These are phyloP conservation scores for Pocota personata DNA, from an alignment of 2,888 invertebrate genomes.

Conservation along the genomic window DNA sequence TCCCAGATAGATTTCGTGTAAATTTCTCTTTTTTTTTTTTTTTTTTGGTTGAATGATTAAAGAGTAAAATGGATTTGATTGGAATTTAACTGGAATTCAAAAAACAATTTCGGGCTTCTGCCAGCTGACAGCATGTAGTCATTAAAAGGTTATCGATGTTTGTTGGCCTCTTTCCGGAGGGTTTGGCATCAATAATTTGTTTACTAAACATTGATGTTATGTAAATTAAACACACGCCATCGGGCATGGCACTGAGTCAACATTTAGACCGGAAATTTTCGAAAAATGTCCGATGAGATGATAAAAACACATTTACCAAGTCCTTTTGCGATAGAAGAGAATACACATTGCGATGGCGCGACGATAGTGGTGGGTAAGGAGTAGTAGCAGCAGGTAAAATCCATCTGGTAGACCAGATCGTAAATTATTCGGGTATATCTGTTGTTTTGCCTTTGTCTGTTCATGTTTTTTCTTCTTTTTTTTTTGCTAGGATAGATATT, in stretches of 20 bases:
- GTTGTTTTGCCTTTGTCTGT: not conserved
- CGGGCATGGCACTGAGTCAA: slow-evolving; percentile 10
- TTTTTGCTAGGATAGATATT: slow-evolving; percentile 9
- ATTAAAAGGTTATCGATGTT: slow-evolving; percentile 8
- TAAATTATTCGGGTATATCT: not conserved
- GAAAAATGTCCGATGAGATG: not conserved
- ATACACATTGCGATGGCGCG: not conserved
- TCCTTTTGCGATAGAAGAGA: not conserved
- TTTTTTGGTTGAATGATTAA: not conserved
- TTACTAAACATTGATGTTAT: not conserved
- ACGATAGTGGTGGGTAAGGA: not conserved
- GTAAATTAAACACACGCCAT: not conserved
- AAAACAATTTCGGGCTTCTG: not conserved
- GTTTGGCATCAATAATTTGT: not conserved
- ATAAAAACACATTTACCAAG: not conserved
- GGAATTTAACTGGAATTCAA: not conserved
- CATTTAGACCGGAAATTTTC: not conserved
- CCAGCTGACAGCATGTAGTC: not conserved
- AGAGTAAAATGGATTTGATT: not conserved
- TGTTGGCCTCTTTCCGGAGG: not conserved
- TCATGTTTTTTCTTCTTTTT: not conserved
- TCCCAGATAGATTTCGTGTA: not conserved
- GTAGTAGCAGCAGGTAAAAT: not conserved
- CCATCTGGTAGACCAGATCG: not conserved
- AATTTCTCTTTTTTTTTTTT: too few species aligned